Base-by-base conservation (phyloP, 2,888 invertebrate species). In the Tenodera sinensis region DNA sequence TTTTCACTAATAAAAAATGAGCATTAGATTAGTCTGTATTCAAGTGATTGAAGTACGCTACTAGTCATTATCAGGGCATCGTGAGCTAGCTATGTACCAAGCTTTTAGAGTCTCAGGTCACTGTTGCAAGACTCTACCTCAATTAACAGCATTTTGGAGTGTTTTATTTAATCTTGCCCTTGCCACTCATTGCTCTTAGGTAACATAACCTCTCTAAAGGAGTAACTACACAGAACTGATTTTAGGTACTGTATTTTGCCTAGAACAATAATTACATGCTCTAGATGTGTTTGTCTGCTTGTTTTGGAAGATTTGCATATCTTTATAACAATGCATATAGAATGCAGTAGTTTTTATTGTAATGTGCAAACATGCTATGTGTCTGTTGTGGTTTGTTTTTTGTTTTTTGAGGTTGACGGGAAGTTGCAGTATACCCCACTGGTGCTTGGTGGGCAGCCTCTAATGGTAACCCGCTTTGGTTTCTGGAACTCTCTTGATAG, bases 401-500 rank as follows among this genome's bases (percentile, higher is more conserved):
- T 87, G 89, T 94, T 94, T 94, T 94, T 94, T 93, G 94, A 95
- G 95, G 94, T 95, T 94, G 94, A 92, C 91, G 92, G 95, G 93
- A 94, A 94, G 94, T 93, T 94, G 94, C 94, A 94, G 94, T 94
- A 94, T 93, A 93, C 94, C 93, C 94, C 94, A 92, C 94, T 94
- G 91, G 94, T 94, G 92, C 93, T 94, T 93, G 95, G 94, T 93
- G 94, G 94, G 93, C 93, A 94, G 93, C 94, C 94, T 93, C 87
- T 91, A 89, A 91, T 91, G 91, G 91, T 91, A 91, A 91, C 90
- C 89, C 90, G 91, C 91, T 91, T 91, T 91, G 91, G 91, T 91
- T 91, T 91, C 90, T 90, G 89, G 90, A 91, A 89, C 87, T 87
- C 88, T 89, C 85, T 88, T 90, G 83, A 84, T 82, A 87, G 27